Conservation (phyloP, 2,797 vertebrate species). For the Macropodus opercularis region DNA sequence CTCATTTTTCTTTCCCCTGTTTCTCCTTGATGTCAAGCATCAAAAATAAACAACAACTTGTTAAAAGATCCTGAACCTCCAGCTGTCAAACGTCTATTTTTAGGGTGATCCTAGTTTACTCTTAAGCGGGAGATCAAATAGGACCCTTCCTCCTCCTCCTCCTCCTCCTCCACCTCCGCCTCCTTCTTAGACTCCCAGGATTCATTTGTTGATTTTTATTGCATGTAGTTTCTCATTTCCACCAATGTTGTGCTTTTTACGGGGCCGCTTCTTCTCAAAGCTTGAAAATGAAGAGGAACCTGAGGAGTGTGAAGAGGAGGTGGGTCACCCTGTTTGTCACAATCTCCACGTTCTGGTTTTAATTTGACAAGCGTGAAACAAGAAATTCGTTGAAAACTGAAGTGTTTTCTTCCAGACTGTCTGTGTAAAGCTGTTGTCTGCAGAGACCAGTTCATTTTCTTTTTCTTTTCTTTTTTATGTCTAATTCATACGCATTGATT, state of each 20-base stretch:
- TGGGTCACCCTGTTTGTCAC: slow-evolving; percentile 60
- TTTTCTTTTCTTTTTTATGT: no score
- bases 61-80: slow-evolving; percentile 9
- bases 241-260: neutral
- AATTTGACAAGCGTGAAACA: neutral
- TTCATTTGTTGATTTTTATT: neutral
- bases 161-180: neutral
- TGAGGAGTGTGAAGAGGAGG: slow-evolving; percentile 79
- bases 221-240: no score
- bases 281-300: slow-evolving; percentile 81
- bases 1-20: neutral
- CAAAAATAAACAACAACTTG: neutral
- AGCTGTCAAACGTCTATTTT: slow-evolving; percentile 17
- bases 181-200: slow-evolving; percentile 7
- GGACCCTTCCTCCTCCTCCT: neutral
- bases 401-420: no score
- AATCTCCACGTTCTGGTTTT: neutral
- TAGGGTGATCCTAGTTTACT: slow-evolving; percentile 19
- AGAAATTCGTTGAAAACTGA: no score
- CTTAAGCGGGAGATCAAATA: neutral
- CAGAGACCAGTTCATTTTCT: no score
- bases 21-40: slow-evolving; percentile 8
- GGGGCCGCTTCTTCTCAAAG: slow-evolving; percentile 60
- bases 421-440: no score
- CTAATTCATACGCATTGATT: no score